phyloP scores from a whole-genome alignment of 92 coral and sea anemone species.

The Actinernus sp. region DNA sequence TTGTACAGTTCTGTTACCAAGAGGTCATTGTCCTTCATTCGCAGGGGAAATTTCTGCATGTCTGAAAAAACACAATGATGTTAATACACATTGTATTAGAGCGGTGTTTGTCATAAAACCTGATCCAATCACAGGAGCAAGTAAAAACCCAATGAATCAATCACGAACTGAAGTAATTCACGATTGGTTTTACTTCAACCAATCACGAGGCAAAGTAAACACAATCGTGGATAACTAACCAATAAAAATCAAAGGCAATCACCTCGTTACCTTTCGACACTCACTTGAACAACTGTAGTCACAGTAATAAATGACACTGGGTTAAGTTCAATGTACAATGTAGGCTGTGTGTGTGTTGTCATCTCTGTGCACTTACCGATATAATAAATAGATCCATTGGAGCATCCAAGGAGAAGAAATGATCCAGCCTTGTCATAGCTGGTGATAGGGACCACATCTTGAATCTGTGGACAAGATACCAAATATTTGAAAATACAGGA shows the following conservation, averaged over 20 bases:
- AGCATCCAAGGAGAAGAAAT: constrained; percentile 92
- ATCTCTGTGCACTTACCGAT: constrained; percentile 96
- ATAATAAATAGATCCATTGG: constrained; percentile 98
- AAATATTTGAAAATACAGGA: no score
- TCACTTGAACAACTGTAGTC: not conserved
- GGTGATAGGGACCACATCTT: constrained; percentile 96
- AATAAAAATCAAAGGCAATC: no score
- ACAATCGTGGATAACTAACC: no score
- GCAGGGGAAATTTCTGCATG: constrained; percentile 98
- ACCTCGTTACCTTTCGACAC: no score
- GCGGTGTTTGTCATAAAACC: no score
- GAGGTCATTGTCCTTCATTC: constrained; percentile 98
- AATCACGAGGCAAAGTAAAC: no score
- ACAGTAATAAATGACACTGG: not conserved
- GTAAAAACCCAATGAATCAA: no score
- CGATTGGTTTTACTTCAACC: no score
- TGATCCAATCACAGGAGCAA: no score
- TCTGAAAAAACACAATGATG: constrained; percentile 41
- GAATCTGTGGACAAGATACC: constrained; percentile 63
- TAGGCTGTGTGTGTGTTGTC: not conserved
- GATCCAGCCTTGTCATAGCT: constrained; percentile 99
- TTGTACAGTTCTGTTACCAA: constrained; percentile 94
- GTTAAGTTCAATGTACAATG: not conserved
- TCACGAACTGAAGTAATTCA: no score
- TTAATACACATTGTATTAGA: no score